These are phyloP conservation scores for Hippoglossus stenolepis DNA, from an alignment of 2,113 vertebrate genomes.

Conservation along the genomic window DNA sequence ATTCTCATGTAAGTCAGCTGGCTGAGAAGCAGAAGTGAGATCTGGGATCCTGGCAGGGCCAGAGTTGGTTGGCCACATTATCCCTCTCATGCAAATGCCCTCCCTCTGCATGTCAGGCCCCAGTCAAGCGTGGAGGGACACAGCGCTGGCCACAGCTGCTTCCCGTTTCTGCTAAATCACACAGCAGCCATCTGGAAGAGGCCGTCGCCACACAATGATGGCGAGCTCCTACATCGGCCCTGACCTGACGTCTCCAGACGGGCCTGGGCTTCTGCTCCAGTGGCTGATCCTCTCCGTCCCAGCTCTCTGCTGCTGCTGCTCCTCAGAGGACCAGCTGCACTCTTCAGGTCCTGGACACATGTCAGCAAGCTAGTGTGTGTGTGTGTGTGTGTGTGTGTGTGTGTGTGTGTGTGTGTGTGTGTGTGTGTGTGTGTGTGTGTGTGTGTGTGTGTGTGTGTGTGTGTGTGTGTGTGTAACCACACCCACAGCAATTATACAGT, in stretches of 20 bases:
- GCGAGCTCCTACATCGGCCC: constrained; percentile 80
- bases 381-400: constrained; percentile 5
- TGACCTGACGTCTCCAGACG: constrained; percentile 51
- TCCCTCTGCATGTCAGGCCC: constrained; percentile 86
- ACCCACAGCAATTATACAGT: neutral
- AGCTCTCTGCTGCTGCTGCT: constrained; percentile 75
- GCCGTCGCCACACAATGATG: constrained; percentile 76
- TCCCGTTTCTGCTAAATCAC: constrained; percentile 89
- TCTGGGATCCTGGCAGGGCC: constrained; percentile 89
- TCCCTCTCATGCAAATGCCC: constrained; percentile 95
- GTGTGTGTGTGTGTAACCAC: neutral
- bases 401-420: no score
- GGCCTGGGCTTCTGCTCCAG: constrained; percentile 76
- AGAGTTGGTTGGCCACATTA: constrained; percentile 90
- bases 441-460: neutral
- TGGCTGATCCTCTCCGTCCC: constrained; percentile 73
- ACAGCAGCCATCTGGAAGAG: constrained; percentile 87
- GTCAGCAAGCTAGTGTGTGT: constrained; percentile 18
- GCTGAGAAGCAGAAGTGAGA: constrained; percentile 93
- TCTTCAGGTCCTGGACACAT: constrained; percentile 37
- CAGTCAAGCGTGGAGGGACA: constrained; percentile 86
- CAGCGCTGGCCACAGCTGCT: constrained; percentile 89
- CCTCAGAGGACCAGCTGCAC: constrained; percentile 48
- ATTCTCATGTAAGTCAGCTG: constrained; percentile 25
- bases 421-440: neutral